phyloP scores from a whole-genome alignment of 2,888 invertebrate species.

The Heliconius cydno region DNA sequence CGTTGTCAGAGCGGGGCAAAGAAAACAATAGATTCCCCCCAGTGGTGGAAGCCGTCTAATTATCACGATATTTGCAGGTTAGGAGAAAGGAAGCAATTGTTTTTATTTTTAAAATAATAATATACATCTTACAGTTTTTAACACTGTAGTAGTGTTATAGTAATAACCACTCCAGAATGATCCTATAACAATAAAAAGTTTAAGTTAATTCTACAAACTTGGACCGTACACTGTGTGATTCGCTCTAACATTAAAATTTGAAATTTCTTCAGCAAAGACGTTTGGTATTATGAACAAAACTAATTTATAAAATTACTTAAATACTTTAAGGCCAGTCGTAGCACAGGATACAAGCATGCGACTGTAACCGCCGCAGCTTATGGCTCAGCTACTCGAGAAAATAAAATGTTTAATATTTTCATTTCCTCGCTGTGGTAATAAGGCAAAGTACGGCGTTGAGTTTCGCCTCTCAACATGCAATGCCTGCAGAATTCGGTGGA shows the following conservation, averaged over 20 bases:
- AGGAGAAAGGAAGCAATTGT: not conserved
- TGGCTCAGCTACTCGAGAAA: no score
- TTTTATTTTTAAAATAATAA: not conserved
- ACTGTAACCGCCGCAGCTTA: no score
- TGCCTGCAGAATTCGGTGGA: no score
- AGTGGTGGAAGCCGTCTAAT: not conserved
- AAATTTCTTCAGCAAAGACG: slow-evolving; percentile 13
- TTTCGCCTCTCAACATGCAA: no score
- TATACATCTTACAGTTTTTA: not conserved
- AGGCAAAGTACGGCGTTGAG: no score
- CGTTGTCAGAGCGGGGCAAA: not conserved
- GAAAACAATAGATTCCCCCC: not conserved
- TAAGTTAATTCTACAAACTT: slow-evolving; percentile 1
- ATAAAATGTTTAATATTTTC: no score
- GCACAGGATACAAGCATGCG: no score
- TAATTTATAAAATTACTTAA: not conserved
- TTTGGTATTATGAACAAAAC: not conserved
- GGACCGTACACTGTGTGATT: not conserved
- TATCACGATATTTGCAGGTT: not conserved
- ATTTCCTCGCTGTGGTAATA: no score
- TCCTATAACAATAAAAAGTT: slow-evolving; percentile 12
- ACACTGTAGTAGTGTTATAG: not conserved
- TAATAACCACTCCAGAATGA: not conserved
- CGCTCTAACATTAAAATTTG: slow-evolving; percentile 14
- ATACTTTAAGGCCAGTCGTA: not conserved